Evolutionary conservation across 2,113 vertebrate genomes (phyloP).

Genomic region (Stegastes partitus): DNA sequence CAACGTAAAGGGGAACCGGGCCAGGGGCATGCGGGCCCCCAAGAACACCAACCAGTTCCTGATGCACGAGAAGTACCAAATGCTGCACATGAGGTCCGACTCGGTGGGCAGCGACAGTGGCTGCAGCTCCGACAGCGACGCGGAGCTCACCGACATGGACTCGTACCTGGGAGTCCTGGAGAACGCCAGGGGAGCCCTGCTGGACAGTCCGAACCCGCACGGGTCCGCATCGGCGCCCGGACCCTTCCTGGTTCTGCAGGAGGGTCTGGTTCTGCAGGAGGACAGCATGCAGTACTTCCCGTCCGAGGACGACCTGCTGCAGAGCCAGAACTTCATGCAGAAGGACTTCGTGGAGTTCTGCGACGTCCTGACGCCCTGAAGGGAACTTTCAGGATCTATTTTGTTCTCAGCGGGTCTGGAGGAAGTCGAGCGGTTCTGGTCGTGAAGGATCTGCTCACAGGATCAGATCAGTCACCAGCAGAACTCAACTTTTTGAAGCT

Average conservation of each 20-base stretch:
- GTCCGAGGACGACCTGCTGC: constrained; percentile 88
- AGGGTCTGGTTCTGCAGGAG: constrained; percentile 73
- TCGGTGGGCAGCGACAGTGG: constrained; percentile 88
- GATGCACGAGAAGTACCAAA: constrained; percentile 92
- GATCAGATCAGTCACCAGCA: too few species aligned
- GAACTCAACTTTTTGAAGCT: too few species aligned
- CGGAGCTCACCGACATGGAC: constrained; percentile 90
- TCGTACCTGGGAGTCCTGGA: constrained; percentile 90
- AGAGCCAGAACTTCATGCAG: constrained; percentile 91
- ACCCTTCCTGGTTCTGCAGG: constrained; percentile 5
- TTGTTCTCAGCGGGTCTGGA: constrained; percentile 31
- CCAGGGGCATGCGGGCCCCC: constrained; percentile 89
- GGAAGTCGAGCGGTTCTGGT: too few species aligned
- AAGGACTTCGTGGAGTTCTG: constrained; percentile 91
- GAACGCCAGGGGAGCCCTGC: constrained; percentile 88
- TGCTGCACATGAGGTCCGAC: constrained; percentile 90
- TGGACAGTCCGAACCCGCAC: constrained; percentile 72
- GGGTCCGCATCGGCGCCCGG: background rate
- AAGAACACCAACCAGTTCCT: constrained; percentile 93
- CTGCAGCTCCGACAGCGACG: constrained; percentile 87
- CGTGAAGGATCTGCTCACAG: too few species aligned
- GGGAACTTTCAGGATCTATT: constrained; percentile 48
- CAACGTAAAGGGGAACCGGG: constrained; percentile 86
- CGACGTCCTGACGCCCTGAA: constrained; percentile 80
- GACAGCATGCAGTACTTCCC: constrained; percentile 92